These are phyloP conservation scores for Anguilla megastoma DNA, from an alignment of 2,797 vertebrate genomes.

Conservation along the genomic window DNA sequence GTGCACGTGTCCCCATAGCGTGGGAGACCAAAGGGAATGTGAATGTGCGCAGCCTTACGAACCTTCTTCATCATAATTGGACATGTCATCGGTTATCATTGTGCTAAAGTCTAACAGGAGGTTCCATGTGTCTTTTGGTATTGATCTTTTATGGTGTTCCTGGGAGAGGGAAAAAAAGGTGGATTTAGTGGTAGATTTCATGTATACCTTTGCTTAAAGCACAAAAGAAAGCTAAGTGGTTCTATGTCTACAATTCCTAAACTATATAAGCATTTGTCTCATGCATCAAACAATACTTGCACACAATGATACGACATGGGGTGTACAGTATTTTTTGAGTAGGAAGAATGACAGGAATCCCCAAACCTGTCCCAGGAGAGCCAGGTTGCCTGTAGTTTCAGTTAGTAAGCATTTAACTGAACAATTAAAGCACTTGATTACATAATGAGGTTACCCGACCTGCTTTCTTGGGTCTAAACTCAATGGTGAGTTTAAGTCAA, in stretches of 20 bases:
- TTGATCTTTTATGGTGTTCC: constrained; percentile 96
- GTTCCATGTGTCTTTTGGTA: constrained; percentile 97
- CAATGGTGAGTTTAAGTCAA: background rate
- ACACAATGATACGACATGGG: background rate
- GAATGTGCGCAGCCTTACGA: constrained; percentile 41
- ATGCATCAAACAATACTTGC: background rate
- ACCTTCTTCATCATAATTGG: constrained; percentile 91
- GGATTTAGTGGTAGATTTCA: background rate
- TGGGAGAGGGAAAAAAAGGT: background rate
- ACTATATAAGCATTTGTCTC: background rate
- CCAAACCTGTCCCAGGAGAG: background rate
- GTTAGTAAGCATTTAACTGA: background rate
- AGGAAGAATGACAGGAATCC: background rate
- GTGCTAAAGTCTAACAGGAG: constrained; percentile 94
- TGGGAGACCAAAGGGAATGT: background rate
- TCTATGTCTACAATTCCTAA: background rate
- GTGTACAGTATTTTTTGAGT: background rate
- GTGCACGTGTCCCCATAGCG: background rate
- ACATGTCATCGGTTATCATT: constrained; percentile 80
- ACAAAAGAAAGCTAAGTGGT: background rate
- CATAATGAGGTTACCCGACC: background rate
- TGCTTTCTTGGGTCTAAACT: background rate
- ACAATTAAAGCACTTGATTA: background rate
- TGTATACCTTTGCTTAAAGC: background rate
- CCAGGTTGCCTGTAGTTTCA: background rate